Conservation (phyloP, 2,113 vertebrate genomes). For the Etheostoma spectabile region DNA sequence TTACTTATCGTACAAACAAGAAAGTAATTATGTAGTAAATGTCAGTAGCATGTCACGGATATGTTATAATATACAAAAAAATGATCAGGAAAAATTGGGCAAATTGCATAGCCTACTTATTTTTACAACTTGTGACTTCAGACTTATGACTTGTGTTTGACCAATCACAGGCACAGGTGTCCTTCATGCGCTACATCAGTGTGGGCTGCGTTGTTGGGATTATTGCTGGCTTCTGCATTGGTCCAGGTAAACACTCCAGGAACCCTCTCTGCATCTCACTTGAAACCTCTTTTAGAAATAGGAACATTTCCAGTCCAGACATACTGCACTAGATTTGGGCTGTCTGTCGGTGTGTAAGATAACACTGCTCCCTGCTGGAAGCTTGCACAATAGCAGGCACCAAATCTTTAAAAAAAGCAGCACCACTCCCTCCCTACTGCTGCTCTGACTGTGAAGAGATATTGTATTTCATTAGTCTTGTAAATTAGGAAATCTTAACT, state of each 20-base stretch:
- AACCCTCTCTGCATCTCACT: background rate
- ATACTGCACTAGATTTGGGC: background rate
- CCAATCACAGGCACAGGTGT: constrained; percentile 76
- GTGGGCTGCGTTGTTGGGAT: constrained; percentile 90
- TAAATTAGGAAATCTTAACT: constrained; percentile 78
- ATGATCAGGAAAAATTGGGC: background rate
- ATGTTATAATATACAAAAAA: background rate
- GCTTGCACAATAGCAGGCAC: constrained; percentile 39
- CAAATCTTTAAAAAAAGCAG: constrained; percentile 1
- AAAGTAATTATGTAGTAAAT: constrained; percentile 7
- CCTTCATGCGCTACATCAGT: constrained; percentile 87
- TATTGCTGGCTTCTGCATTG: constrained; percentile 93
- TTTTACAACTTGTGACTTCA: constrained; percentile 15
- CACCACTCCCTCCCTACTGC: constrained; percentile 9
- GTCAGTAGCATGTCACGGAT: background rate
- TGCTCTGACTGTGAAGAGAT: constrained; percentile 55
- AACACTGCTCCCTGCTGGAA: constrained; percentile 81
- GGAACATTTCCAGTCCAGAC: background rate
- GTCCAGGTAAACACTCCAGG: constrained; percentile 86
- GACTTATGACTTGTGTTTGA: constrained; percentile 33
- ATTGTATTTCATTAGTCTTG: constrained; percentile 81
- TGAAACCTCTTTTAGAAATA: background rate
- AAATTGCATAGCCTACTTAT: background rate
- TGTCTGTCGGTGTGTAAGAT: constrained; percentile 50
- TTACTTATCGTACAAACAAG: background rate